phyloP scores from a whole-genome alignment of 2,888 invertebrate genomes.

The Tiliacea citrago region DNA sequence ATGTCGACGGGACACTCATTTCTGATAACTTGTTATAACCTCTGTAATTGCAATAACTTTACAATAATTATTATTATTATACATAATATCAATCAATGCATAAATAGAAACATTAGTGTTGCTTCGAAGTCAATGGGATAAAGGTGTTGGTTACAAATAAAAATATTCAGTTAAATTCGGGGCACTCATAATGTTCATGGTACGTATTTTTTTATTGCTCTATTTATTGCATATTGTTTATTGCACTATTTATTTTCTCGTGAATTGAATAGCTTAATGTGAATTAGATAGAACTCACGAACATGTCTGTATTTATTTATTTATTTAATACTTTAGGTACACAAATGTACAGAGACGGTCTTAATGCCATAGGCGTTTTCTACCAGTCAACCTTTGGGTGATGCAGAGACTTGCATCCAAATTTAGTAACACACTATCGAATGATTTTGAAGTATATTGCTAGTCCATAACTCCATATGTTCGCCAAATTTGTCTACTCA shows the following conservation, averaged over 20 bases:
- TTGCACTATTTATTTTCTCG: not conserved
- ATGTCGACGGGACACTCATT: constrained; percentile 35
- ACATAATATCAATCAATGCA: not conserved
- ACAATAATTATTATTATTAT: constrained; percentile 2
- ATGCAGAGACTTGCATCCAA: too few species aligned
- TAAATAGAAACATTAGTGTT: constrained; percentile 58
- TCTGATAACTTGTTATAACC: constrained; percentile 65
- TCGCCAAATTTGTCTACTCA: too few species aligned
- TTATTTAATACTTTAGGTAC: not conserved
- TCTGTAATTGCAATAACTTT: constrained; percentile 42
- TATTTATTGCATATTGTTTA: not conserved
- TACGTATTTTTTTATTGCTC: constrained; percentile 32
- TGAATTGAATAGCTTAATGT: not conserved
- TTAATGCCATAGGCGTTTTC: not conserved
- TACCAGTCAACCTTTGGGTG: not conserved
- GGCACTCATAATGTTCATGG: constrained; percentile 3
- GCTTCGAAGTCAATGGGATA: constrained; percentile 37
- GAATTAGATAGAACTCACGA: not conserved
- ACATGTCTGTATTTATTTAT: not conserved
- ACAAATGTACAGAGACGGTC: not conserved
- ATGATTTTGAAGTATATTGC: too few species aligned
- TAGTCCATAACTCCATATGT: too few species aligned
- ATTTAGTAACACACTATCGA: too few species aligned
- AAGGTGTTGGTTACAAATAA: constrained; percentile 33
- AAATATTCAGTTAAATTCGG: constrained; percentile 16